phyloP scores from a whole-genome alignment of 2,888 invertebrate species.

The Archips crataeganus region DNA sequence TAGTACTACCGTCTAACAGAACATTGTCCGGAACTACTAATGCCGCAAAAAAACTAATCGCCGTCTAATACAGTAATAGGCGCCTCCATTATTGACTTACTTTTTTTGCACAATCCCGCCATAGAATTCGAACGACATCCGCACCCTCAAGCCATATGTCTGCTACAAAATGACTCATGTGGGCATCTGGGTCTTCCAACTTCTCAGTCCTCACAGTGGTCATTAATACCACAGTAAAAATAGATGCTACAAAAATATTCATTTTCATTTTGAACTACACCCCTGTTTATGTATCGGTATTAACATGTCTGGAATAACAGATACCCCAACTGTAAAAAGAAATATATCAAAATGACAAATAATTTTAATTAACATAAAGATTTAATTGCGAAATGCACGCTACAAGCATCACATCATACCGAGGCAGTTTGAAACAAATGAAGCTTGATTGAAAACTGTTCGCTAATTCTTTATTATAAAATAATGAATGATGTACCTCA shows the following conservation, averaged over 20 bases:
- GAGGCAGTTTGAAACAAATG: background rate
- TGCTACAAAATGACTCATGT: constrained; percentile 73
- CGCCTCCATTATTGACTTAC: constrained; percentile 55
- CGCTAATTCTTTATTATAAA: background rate
- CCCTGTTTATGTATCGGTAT: constrained; percentile 47
- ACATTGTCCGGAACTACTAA: too few species aligned
- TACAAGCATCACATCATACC: background rate
- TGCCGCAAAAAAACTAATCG: too few species aligned
- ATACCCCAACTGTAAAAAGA: background rate
- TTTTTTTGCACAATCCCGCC: constrained; percentile 82
- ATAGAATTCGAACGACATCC: constrained; percentile 75
- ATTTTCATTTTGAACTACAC: constrained; percentile 55
- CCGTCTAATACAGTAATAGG: too few species aligned
- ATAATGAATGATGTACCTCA: background rate
- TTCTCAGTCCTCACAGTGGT: constrained; percentile 59
- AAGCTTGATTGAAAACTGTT: background rate
- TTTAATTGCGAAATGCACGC: background rate
- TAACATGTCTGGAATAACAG: constrained; percentile 13
- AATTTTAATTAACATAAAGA: background rate
- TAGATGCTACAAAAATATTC: constrained; percentile 54
- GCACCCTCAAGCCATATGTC: constrained; percentile 82
- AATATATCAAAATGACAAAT: background rate
- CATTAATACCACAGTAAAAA: constrained; percentile 57
- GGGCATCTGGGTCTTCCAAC: constrained; percentile 66
- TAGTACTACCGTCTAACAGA: too few species aligned